phyloP scores from a whole-genome alignment of 1,140 invertebrate genomes.

The Drusus annulatus region DNA sequence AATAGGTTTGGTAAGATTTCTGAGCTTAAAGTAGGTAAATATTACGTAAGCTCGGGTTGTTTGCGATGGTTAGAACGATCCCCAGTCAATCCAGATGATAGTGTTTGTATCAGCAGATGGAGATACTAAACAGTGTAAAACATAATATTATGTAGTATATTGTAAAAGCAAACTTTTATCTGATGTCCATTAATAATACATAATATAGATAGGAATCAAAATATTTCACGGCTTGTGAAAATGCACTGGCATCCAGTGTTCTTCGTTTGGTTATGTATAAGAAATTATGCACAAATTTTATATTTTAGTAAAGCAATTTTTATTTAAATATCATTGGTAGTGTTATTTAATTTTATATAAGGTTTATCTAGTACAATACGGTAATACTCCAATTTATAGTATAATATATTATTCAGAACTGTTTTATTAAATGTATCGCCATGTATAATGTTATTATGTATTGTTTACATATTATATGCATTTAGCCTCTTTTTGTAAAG shows the following conservation, averaged over 20 bases:
- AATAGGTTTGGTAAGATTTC: constrained; percentile 23
- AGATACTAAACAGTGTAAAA: neutral
- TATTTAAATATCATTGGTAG: constrained; percentile 27
- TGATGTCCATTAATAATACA: constrained; percentile 16
- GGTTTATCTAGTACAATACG: constrained; percentile 18
- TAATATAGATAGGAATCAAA: constrained; percentile 40
- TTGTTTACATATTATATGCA: no score
- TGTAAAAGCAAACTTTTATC: constrained; percentile 31
- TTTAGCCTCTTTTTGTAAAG: constrained; percentile 3
- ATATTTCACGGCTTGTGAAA: constrained; percentile 56
- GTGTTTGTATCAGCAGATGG: no score
- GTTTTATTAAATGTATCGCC: no score
- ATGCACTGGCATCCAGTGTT: constrained; percentile 43
- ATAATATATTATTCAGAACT: neutral
- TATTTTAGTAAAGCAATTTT: constrained; percentile 27
- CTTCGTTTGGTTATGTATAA: constrained; percentile 36
- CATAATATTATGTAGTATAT: neutral
- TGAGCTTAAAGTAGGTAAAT: constrained; percentile 16
- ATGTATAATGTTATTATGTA: no score
- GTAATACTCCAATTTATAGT: constrained; percentile 34
- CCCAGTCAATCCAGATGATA: neutral
- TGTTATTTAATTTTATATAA: constrained; percentile 27
- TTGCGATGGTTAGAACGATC: neutral
- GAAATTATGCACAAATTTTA: constrained; percentile 38
- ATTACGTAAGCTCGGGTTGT: neutral